Evolutionary conservation across 2,797 vertebrate genomes (phyloP).

Genomic region (Squalus acanthias): DNA sequence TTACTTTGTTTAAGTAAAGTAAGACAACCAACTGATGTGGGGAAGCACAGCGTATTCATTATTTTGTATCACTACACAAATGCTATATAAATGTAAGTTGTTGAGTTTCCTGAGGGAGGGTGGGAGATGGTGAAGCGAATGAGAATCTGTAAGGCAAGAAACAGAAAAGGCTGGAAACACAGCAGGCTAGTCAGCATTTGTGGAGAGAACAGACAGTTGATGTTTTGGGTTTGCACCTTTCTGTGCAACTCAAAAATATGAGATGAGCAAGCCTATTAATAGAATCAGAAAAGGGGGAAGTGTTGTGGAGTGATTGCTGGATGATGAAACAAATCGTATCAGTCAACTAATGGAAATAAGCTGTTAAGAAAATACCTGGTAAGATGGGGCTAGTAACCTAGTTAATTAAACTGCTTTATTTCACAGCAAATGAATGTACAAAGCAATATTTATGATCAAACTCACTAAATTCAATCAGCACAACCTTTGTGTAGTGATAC

Average conservation of each 20-base stretch:
- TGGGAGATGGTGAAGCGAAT: background rate
- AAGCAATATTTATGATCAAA: too few relatives aligned
- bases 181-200: background rate
- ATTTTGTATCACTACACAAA: too few relatives aligned
- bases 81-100: too few relatives aligned
- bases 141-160: background rate
- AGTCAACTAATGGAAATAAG: background rate
- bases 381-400: background rate
- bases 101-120: background rate
- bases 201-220: background rate
- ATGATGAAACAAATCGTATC: background rate
- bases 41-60: too few relatives aligned
- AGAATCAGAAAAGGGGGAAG: background rate
- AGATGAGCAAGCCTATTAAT: background rate
- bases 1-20: too few relatives aligned
- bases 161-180: background rate
- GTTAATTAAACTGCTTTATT: background rate
- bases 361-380: too few relatives aligned
- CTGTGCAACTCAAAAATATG: background rate
- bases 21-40: too few relatives aligned
- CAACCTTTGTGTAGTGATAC: background rate
- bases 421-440: too few relatives aligned
- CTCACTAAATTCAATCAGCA: too few relatives aligned
- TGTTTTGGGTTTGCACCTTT: background rate
- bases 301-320: background rate